Evolutionary conservation across 2,888 invertebrate genomes (phyloP).

Genomic region (Eupeodes latifasciatus): DNA sequence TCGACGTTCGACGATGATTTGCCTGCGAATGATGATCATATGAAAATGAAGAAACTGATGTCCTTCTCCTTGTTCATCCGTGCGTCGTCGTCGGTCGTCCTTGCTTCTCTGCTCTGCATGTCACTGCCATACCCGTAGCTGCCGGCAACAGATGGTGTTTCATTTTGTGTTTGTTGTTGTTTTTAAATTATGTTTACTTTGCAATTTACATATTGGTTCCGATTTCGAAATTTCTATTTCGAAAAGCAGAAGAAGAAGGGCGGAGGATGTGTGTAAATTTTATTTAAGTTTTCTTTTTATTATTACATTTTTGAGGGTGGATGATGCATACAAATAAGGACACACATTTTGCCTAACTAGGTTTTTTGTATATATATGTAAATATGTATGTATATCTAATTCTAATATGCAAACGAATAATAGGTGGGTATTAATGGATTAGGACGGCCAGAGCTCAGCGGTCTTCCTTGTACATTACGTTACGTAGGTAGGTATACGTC

Average conservation of each 20-base stretch:
- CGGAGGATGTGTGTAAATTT: slow-evolving; percentile 44
- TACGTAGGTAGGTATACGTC: not conserved
- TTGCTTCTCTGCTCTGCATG: slow-evolving; percentile 37
- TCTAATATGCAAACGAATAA: not conserved
- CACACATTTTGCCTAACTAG: not conserved
- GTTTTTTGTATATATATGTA: not conserved
- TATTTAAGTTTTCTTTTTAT: not conserved
- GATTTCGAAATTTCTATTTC: not conserved
- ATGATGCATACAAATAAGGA: slow-evolving; percentile 66
- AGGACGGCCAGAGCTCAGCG: slow-evolving; percentile 34
- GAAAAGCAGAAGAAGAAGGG: not conserved
- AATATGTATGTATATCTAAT: no score
- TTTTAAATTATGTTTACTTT: slow-evolving; percentile 68
- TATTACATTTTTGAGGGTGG: slow-evolving; percentile 49
- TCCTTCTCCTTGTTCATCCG: not conserved
- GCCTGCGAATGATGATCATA: slow-evolving; percentile 55
- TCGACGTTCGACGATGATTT: slow-evolving; percentile 67
- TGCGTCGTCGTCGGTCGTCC: not conserved
- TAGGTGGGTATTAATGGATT: slow-evolving; percentile 75
- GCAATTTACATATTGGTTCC: slow-evolving; percentile 73
- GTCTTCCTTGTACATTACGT: not conserved
- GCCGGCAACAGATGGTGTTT: slow-evolving; percentile 72
- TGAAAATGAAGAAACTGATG: slow-evolving; percentile 19
- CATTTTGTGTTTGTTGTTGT: slow-evolving; percentile 51
- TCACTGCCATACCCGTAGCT: not conserved